Conservation (phyloP, 2,113 vertebrate species). For the Eubucco bourcierii region DNA sequence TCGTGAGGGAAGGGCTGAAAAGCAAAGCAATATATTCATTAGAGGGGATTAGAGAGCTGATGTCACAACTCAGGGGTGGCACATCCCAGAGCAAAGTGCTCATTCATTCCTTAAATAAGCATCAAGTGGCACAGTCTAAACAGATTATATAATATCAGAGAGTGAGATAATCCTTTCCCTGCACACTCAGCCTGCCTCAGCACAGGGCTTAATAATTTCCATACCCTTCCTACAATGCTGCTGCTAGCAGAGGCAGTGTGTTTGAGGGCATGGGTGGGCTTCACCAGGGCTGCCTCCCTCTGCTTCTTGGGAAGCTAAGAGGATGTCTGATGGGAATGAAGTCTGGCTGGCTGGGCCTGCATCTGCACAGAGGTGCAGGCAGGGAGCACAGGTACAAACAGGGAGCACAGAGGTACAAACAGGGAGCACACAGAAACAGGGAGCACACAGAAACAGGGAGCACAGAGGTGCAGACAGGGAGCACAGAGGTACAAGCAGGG, state of each 20-base stretch:
- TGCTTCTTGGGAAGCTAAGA: no score
- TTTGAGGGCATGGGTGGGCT: no score
- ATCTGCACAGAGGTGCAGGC: no score
- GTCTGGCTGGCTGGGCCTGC: no score
- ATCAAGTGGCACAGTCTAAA: slow-evolving; percentile 43
- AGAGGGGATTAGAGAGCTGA: slow-evolving; percentile 15
- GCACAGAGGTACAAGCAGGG: no score
- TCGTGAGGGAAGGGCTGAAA: background rate
- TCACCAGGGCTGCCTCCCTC: no score
- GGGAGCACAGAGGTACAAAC: no score
- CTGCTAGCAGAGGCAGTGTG: background rate
- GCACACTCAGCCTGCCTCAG: background rate
- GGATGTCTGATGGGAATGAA: no score
- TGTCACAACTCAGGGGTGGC: slow-evolving; percentile 42
- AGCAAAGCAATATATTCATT: background rate
- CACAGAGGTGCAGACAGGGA: no score
- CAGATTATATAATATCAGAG: slow-evolving; percentile 54
- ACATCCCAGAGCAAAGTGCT: background rate
- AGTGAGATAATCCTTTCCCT: slow-evolving; percentile 7
- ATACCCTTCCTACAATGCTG: background rate
- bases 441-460: no score
- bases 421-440: no score
- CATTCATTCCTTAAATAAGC: slow-evolving; percentile 51
- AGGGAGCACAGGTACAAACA: no score
- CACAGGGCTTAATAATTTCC: background rate